Conservation (phyloP, 2,797 vertebrate species). For the Falco concolor region DNA sequence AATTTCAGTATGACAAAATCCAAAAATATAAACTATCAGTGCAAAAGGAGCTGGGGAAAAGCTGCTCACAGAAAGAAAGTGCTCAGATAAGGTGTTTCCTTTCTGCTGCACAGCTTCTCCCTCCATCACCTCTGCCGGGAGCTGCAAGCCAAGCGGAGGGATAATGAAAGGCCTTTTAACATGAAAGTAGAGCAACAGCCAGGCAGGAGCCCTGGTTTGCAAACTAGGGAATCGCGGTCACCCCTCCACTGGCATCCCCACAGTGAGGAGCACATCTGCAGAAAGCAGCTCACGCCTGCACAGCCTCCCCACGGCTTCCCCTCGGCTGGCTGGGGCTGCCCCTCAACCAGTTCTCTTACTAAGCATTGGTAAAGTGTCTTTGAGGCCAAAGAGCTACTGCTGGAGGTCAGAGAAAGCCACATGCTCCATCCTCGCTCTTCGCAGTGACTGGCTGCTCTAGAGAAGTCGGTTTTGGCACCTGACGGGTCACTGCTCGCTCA, state of each 20-base stretch:
- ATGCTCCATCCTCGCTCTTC: not conserved
- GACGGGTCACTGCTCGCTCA: not conserved
- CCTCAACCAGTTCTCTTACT: not conserved
- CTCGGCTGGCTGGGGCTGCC: not conserved
- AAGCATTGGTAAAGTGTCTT: fast-evolving
- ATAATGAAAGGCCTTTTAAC: not conserved
- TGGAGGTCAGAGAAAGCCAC: not conserved
- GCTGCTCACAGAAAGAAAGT: not conserved
- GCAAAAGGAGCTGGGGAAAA: not conserved
- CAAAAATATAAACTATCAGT: not conserved
- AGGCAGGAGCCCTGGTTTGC: not conserved
- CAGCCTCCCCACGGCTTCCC: not conserved
- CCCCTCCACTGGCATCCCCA: not conserved
- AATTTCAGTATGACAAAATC: not conserved
- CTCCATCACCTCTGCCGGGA: not conserved
- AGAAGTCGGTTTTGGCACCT: not conserved
- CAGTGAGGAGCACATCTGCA: not conserved
- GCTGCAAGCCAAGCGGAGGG: not conserved
- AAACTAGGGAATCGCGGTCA: not conserved
- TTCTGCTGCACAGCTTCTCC: not conserved
- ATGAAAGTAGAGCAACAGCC: not conserved
- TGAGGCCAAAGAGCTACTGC: not conserved
- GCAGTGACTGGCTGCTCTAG: not conserved
- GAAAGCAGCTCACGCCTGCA: not conserved
- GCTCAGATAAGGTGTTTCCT: not conserved